A percentile compares a stretch with the other conserved stretches of the same genome.
Evolutionary conservation across 2,888 invertebrate species (phyloP).

Genomic region (Drosophila nr. medialis): DNA sequence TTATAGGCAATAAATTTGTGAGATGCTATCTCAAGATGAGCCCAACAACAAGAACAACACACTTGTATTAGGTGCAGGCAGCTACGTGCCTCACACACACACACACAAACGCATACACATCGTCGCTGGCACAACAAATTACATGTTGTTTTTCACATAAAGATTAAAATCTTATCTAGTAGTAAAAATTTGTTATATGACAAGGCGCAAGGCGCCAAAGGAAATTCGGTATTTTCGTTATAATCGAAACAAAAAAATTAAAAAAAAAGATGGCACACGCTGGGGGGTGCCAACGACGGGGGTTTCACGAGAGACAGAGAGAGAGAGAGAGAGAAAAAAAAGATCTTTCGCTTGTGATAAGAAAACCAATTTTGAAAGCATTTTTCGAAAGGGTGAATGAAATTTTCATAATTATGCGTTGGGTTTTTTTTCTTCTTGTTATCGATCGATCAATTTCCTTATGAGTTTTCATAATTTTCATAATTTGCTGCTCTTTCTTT

Average conservation of each 20-base stretch:
- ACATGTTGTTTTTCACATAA: conserved; percentile 83
- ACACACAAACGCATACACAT: conserved; percentile 11
- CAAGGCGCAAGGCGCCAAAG: conserved; percentile 75
- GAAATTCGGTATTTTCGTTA: conserved; percentile 61
- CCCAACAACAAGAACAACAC: conserved; percentile 30
- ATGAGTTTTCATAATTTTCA: conserved; percentile 66
- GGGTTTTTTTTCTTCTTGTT: conserved; percentile 7
- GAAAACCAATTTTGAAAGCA: conserved; percentile 20
- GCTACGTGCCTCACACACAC: conserved; percentile 43
- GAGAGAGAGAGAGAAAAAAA: neutral
- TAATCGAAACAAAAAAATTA: conserved; percentile 48
- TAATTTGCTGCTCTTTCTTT: conserved; percentile 37
- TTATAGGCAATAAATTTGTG: conserved; percentile 80
- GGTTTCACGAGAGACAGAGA: neutral
- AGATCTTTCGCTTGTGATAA: conserved; percentile 66
- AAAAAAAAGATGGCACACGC: conserved; percentile 77
- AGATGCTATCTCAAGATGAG: conserved; percentile 81
- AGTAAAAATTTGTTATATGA: conserved; percentile 80
- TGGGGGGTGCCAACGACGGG: conserved; percentile 74
- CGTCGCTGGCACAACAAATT: conserved; percentile 69
- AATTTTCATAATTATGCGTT: conserved; percentile 73
- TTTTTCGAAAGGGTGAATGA: conserved; percentile 64
- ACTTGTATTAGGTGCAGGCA: conserved; percentile 40
- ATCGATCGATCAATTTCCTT: conserved; percentile 39
- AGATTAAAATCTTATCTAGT: conserved; percentile 83